Evolutionary conservation across 2,797 vertebrate species (phyloP), one percentile per base, ranked within the genome.

Genomic region (Argentina silus): DNA sequence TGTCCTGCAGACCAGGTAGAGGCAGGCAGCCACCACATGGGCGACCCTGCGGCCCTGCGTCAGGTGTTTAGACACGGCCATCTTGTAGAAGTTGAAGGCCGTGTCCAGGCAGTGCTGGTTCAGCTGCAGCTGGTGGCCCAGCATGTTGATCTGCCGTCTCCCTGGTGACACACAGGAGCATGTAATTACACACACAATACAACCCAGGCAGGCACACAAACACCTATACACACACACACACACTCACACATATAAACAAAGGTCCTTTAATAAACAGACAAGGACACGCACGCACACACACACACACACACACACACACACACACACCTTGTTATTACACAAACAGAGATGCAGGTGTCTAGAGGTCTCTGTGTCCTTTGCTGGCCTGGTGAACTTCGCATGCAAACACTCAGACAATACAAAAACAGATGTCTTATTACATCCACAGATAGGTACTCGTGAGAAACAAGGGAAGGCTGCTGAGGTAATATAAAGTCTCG

Each of bases 41-140:
- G 90, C 71, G 67, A 94, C 87, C 87, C 91, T 96, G 27, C 96
- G 93, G 0, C 97, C 97, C 0, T 92, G 89, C 0, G 97, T 99
- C 65, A 99, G 89, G 23, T 93, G 95, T 63, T 97, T 97, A 83
- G 83, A 88, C 66, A 98, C 95, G 0, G 97, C 97, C 97, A 99
- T 98, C 93, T 96, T 97, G 93, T 97, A 99, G 91, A 99, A 99
- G 90, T 98, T 99, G 83, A 96, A 96, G 73, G 98, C 97, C 0
- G 96, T 99, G 88, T 99, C 95, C 86, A 99, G 86, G 75, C 97
- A 98, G 74, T 98, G 98, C 19, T 97, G 92, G 91, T 96, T 99
- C 89, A 99, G 94, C 85, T 99, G 96, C 75, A 99, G 93, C 90
- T 98, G 97, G 81, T 92, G 95, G 45, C 98, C 97, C 88, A 99